These are phyloP conservation scores for Sinocyclocheilus rhinocerous DNA, from an alignment of 2,113 vertebrate species.

Conservation along the genomic window DNA sequence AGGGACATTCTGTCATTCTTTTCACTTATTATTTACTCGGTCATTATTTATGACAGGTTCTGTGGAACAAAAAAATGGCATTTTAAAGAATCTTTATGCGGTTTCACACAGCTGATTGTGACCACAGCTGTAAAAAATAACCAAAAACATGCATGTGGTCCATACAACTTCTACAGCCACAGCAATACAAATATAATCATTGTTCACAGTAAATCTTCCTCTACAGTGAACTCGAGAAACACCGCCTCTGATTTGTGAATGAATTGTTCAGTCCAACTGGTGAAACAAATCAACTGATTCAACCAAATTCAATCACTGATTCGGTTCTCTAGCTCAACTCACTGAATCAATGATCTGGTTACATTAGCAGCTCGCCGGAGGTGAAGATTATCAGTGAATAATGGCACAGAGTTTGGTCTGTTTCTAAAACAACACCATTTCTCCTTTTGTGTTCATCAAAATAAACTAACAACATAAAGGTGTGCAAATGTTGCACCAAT, in stretches of 20 bases:
- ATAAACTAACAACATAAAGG: not conserved
- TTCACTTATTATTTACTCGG: not conserved
- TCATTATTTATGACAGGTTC: too few relatives aligned
- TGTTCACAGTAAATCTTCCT: too few relatives aligned
- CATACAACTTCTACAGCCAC: not conserved
- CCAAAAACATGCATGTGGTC: not conserved
- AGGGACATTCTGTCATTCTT: too few relatives aligned
- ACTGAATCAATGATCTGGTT: too few relatives aligned
- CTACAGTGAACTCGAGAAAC: not conserved
- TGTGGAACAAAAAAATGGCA: too few relatives aligned
- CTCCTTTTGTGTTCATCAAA: not conserved
- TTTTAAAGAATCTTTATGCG: too few relatives aligned
- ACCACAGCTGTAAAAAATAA: not conserved
- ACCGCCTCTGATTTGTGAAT: not conserved
- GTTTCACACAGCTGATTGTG: too few relatives aligned
- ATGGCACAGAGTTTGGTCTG: too few relatives aligned
- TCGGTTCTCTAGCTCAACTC: not conserved
- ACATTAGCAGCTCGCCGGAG: too few relatives aligned
- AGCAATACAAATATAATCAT: not conserved
- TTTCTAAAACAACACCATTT: not conserved
- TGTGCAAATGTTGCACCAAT: not conserved
- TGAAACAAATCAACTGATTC: not conserved
- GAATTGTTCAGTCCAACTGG: not conserved
- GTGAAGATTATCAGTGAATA: too few relatives aligned
- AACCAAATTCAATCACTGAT: not conserved